Conservation (phyloP, 23 tunicate species). For the Styela plicata region DNA sequence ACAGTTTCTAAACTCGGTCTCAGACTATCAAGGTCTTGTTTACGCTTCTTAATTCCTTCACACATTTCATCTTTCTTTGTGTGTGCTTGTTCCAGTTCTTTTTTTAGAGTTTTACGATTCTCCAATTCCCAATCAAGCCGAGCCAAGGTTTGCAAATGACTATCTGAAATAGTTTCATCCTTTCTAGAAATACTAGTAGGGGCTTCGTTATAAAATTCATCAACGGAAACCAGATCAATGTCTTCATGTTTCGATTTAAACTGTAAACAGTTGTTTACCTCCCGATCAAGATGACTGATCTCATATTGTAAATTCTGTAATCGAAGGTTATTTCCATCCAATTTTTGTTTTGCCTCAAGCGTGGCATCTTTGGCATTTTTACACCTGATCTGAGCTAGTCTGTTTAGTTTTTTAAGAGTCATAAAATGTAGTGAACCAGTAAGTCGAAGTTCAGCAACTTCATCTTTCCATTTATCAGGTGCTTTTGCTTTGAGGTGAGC, state of each 20-base stretch:
- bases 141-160: conserved; percentile 68
- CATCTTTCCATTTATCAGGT: conserved; percentile 18
- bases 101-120: conserved; percentile 48
- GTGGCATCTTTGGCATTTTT: conserved; percentile 70
- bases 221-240: conserved; percentile 41
- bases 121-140: conserved; percentile 80
- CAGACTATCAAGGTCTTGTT: conserved; percentile 60
- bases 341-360: conserved; percentile 68
- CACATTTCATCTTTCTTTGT: conserved; percentile 30
- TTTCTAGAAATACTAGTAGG: conserved; percentile 53
- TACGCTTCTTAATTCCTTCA: conserved; percentile 43
- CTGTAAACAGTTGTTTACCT: conserved; percentile 79
- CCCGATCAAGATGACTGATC: conserved; percentile 67
- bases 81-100: conserved; percentile 28
- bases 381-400: conserved; percentile 63
- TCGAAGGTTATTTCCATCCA: conserved; percentile 68
- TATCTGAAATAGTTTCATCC: conserved; percentile 44
- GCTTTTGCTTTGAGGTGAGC: neutral
- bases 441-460: neutral
- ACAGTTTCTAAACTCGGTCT: conserved; percentile 56
- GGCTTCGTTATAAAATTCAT: conserved; percentile 63
- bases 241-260: conserved; percentile 88
- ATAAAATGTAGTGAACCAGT: conserved; percentile 71
- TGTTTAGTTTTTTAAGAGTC: conserved; percentile 62
- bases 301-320: conserved; percentile 88